Percentiles rank a stretch among this genome's conserved stretches.
These are phyloP conservation scores for Ibidorhyncha struthersii DNA, from an alignment of 2,113 vertebrate species.

Conservation along the genomic window DNA sequence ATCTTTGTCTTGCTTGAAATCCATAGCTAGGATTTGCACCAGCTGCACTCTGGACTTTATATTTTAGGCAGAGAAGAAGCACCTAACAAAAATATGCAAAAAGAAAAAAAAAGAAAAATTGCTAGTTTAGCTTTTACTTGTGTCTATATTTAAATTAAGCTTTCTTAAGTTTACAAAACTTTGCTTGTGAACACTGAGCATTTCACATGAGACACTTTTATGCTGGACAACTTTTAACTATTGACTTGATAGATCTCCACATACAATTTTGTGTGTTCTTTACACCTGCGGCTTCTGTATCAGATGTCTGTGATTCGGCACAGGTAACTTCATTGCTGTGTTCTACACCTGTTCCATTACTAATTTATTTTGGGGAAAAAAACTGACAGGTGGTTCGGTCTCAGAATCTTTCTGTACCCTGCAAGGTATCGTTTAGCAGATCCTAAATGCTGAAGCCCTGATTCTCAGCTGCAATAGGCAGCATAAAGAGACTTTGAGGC, in stretches of 20 bases:
- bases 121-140: constrained; percentile 42
- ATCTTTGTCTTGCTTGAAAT: constrained; percentile 56
- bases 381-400: not conserved
- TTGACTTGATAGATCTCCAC: constrained; percentile 26
- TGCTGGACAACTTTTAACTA: constrained; percentile 22
- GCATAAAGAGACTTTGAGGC: not conserved
- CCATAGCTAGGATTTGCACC: constrained; percentile 43
- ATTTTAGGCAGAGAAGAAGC: constrained; percentile 66
- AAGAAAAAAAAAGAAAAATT: constrained; percentile 19
- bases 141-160: constrained; percentile 60
- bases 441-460: not conserved
- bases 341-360: not conserved
- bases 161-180: constrained; percentile 56
- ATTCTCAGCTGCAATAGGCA: not conserved
- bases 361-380: not conserved
- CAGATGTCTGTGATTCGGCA: not conserved
- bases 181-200: constrained; percentile 41
- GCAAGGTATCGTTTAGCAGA: not conserved
- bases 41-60: constrained; percentile 66
- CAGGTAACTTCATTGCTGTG: not conserved
- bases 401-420: not conserved
- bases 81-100: constrained; percentile 72
- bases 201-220: constrained; percentile 47
- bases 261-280: not conserved
- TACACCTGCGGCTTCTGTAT: not conserved